These are phyloP conservation scores for Philopotamus ludificatus DNA, from an alignment of 1,140 invertebrate genomes.

Conservation along the genomic window DNA sequence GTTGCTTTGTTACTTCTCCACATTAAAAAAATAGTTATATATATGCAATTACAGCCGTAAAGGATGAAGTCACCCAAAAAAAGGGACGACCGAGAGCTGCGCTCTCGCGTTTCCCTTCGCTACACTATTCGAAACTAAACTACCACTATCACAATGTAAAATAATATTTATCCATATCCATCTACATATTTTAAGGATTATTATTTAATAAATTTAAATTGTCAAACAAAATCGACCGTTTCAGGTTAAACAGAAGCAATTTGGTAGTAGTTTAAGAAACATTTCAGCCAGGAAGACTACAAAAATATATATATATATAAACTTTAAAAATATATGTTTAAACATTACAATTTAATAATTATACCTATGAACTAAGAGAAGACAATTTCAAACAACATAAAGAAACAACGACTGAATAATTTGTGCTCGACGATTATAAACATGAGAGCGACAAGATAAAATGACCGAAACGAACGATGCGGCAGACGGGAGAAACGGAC, in stretches of 20 bases:
- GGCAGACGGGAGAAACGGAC: conserved; percentile 9
- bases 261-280: conserved; percentile 34
- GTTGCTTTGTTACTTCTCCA: conserved; percentile 38
- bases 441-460: conserved; percentile 28
- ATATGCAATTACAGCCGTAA: conserved; percentile 38
- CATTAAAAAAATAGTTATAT: conserved; percentile 42
- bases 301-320: conserved; percentile 34
- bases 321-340: conserved; percentile 32
- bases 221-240: conserved; percentile 34
- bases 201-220: conserved; percentile 22
- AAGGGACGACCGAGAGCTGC: conserved; percentile 8
- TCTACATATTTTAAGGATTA: conserved; percentile 36
- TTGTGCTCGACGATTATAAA: conserved; percentile 29
- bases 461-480: conserved; percentile 6
- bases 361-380: conserved; percentile 37
- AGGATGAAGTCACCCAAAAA: conserved; percentile 23
- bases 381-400: conserved; percentile 40
- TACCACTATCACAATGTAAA: conserved; percentile 41
- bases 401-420: conserved; percentile 36
- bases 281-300: conserved; percentile 40
- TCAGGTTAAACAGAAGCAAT: conserved; percentile 30
- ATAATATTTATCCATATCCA: conserved; percentile 37
- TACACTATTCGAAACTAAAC: conserved; percentile 37
- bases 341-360: conserved; percentile 36
- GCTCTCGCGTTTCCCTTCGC: conserved; percentile 15